These are phyloP conservation scores for Nymphalis urticae DNA, from an alignment of 2,888 invertebrate genomes.

Conservation along the genomic window DNA sequence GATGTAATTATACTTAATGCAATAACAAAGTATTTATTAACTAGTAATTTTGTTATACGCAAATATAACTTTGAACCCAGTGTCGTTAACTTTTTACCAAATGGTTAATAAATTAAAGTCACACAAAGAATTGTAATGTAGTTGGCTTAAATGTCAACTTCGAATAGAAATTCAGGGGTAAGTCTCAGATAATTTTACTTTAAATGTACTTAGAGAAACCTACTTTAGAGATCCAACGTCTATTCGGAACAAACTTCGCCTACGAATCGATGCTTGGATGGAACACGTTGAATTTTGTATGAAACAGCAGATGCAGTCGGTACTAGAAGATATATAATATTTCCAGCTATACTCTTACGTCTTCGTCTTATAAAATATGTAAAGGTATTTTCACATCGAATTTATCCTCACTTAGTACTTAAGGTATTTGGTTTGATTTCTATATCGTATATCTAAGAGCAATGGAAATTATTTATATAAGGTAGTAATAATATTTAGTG, in stretches of 20 bases:
- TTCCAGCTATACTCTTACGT: slow-evolving; percentile 40
- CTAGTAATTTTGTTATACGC: too few relatives aligned
- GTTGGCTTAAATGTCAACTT: slow-evolving; percentile 5
- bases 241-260: slow-evolving; percentile 21
- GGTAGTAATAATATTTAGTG: too few relatives aligned
- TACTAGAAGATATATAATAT: slow-evolving; percentile 50
- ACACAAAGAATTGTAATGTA: neutral
- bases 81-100: neutral
- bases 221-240: slow-evolving; percentile 12
- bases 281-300: slow-evolving; percentile 64
- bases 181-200: slow-evolving; percentile 9
- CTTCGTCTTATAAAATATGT: slow-evolving; percentile 46
- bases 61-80: neutral
- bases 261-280: slow-evolving; percentile 46
- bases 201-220: neutral
- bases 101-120: neutral
- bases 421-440: neutral
- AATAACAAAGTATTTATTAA: too few relatives aligned
- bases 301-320: slow-evolving; percentile 57
- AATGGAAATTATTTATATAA: too few relatives aligned
- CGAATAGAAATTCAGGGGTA: neutral
- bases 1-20: too few relatives aligned
- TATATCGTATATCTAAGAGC: too few relatives aligned
- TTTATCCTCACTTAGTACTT: slow-evolving; percentile 27
- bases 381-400: slow-evolving; percentile 43